Evolutionary conservation across 2,888 invertebrate genomes (phyloP), one percentile per base, ranked within the genome.

Genomic region (Periphyllus acericola): DNA sequence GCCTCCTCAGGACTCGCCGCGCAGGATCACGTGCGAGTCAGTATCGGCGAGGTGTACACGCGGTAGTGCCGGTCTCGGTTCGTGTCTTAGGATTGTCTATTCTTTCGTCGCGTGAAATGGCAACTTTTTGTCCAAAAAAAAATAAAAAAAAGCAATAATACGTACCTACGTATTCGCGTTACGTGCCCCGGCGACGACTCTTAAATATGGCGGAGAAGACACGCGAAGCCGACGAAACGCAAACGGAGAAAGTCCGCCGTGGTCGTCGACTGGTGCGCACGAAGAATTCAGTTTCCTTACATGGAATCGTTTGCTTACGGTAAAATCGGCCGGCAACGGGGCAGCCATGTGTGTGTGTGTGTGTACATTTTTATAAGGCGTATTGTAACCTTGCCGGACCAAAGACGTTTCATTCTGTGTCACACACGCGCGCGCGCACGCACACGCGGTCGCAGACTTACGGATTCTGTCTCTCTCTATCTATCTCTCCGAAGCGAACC

Each of bases 261-360:
- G 2, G 60, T 46, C 66, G 46, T 75, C 46, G 46, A 29, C 75
- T 3, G 66, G 19, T 29, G 71, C 46, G 71, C 79, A 71, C 79
- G 80, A 66, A 81, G 87, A 87, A 87, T 87, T 87, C 80, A 87
- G 87, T 87, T 87, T 87, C 87, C 87, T 46, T 87, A 87, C 55
- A 87, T 81, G 87, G 87, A n/a, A n/a, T n/a, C 87, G 87, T 81
- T 74, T 66, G 87, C 81, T 87, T 87, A 87, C 87, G 87, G 87
- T 87, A 87, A 81, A 87, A 87, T 74, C 40, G 55, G 75, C 83
- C 29, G 34, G 66, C 76, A 34, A 19, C 71, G 68, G 78, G 25
- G 66, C 74, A 66, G 75, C 87, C 87, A 75, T 87, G 60, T 87
- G 79, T 74, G 52, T n/a, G n/a, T n/a, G n/a, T n/a, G n/a, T 71